These are phyloP conservation scores for Spisula solida DNA, from an alignment of 2,888 invertebrate genomes.

Conservation along the genomic window DNA sequence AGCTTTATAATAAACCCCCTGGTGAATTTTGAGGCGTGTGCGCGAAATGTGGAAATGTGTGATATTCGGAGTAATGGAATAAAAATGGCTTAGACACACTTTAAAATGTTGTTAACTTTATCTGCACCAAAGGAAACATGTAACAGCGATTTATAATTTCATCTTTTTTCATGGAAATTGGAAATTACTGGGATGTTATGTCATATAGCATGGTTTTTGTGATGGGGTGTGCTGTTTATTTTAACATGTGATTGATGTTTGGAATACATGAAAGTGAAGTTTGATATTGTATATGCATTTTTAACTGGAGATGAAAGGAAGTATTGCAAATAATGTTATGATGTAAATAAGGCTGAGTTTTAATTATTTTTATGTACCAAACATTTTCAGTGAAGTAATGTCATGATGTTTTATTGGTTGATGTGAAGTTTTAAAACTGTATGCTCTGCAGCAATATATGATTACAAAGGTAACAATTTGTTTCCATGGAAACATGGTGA, in stretches of 20 bases:
- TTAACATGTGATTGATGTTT: neutral
- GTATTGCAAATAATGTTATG: too few species aligned
- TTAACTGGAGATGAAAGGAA: neutral
- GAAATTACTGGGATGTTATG: neutral
- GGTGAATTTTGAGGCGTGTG: constrained; percentile 12
- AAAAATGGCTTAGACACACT: neutral
- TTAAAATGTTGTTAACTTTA: neutral
- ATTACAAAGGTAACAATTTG: neutral
- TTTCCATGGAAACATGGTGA: constrained; percentile 6
- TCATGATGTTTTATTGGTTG: too few species aligned
- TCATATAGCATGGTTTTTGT: neutral
- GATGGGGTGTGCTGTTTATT: neutral
- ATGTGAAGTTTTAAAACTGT: neutral
- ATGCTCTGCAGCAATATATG: neutral
- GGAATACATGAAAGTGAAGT: neutral
- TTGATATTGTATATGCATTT: neutral
- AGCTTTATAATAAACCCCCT: constrained; percentile 5
- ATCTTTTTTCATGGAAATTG: neutral
- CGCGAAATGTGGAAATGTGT: neutral
- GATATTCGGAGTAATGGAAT: constrained; percentile 1
- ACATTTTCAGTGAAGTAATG: too few species aligned
- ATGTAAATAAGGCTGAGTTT: too few species aligned
- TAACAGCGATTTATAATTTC: constrained; percentile 1
- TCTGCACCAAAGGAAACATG: neutral
- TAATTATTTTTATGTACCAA: too few species aligned